A percentile compares a stretch with the other conserved stretches of the same genome.
phyloP scores from a whole-genome alignment of 2,113 vertebrate genomes.

The Eudorcas thomsonii region DNA sequence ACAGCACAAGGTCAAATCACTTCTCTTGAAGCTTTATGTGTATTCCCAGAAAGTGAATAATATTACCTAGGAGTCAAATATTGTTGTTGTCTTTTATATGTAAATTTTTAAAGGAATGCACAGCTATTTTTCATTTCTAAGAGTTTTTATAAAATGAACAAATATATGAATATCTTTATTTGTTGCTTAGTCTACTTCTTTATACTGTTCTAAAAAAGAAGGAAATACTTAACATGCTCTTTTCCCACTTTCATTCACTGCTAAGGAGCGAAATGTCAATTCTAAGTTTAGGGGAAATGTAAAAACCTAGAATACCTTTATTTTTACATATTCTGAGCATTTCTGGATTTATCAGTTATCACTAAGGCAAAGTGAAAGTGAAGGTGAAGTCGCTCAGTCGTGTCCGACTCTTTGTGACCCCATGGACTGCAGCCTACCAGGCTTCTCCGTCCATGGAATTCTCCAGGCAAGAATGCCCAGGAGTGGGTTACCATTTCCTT shows the following conservation, averaged over 20 bases:
- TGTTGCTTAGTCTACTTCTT: background rate
- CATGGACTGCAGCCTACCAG: too few relatives aligned
- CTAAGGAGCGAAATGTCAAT: background rate
- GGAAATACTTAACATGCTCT: background rate
- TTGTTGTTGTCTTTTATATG: background rate
- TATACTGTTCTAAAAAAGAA: background rate
- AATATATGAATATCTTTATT: background rate
- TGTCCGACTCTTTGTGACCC: fast-evolving
- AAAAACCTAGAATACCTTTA: background rate
- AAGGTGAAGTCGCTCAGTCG: too few relatives aligned
- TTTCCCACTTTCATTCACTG: background rate
- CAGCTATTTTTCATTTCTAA: background rate
- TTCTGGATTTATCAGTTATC: background rate
- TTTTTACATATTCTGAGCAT: background rate
- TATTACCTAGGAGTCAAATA: background rate
- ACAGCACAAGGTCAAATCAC: background rate
- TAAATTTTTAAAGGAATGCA: background rate
- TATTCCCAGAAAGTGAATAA: background rate
- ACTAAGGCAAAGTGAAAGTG: background rate
- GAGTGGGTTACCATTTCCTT: too few relatives aligned
- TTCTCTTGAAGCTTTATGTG: background rate
- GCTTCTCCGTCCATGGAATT: too few relatives aligned
- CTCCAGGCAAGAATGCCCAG: too few relatives aligned
- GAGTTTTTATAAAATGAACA: background rate
- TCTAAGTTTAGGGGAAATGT: background rate